Base-by-base conservation (phyloP, 2,113 vertebrate genomes). In the Xenopus borealis region DNA sequence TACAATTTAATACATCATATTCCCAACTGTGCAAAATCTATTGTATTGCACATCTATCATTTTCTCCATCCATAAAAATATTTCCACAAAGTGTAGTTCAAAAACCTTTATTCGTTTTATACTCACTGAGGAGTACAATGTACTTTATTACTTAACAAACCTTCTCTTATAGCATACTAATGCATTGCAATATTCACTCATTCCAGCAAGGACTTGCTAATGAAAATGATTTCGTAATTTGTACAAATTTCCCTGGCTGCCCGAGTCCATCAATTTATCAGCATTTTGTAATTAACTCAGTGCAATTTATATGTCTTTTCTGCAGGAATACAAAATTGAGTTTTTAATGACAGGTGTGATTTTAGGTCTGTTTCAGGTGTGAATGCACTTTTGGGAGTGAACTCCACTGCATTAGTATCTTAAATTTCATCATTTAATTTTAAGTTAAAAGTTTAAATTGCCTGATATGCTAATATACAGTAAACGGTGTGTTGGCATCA, bases 171-270 rank as follows among this genome's bases (percentile, higher is more conserved):
- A 62, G 73, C 66, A 69, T 75, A 66, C 66, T 69, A 75, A 75
- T 75, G 58, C 69, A 69, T 69, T 75, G 57, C 68, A 69, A 75
- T 75, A 75, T 75, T 75, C 66, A 69, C 66, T 75, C 58, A 69
- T 69, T 75, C 44, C 66, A 75, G 66, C 66, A 75, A 69, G 73
- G 73, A 75, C 65, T 75, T 69, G 58, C 73, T 75, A 75, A 75
- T 75, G 73, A 75, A 75, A 75, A 75, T 69, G 66, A 75, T 75
- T 75, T 69, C 69, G 73, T 75, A 69, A 75, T 75, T 75, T 75
- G 66, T 62, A 69, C 73, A 75, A 75, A 75, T 75, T 75, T 75
- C 73, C 73, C 73, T 69, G 73, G 73, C 66, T 75, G 73, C 57
- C 58, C 62, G 46, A 69, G 73, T 75, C 68, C 66, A 75, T 75